These are phyloP conservation scores for Rhincodon typus DNA, from an alignment of 2,797 vertebrate species.

Conservation along the genomic window DNA sequence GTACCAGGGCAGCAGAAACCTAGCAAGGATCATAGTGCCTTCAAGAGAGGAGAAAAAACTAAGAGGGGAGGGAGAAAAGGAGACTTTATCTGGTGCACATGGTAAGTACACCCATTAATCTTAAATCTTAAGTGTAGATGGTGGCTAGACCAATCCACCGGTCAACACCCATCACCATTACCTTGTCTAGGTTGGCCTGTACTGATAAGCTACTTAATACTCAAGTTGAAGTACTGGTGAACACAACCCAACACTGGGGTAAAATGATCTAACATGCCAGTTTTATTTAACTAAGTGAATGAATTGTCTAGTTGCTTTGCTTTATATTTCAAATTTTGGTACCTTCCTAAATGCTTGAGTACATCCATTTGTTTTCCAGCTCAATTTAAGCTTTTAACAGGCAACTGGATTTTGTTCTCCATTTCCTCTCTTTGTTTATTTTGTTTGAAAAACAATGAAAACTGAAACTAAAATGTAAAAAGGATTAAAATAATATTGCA, in stretches of 20 bases:
- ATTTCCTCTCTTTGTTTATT: neutral
- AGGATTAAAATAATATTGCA: neutral
- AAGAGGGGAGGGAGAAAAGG: neutral
- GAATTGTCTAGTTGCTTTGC: neutral
- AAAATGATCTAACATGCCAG: neutral
- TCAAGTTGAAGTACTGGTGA: neutral
- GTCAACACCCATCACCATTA: neutral
- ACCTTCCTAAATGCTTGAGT: neutral
- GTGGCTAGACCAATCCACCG: neutral
- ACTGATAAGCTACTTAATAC: neutral
- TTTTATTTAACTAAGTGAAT: slow-evolving; percentile 16
- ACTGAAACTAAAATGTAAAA: neutral
- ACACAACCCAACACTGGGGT: too few species aligned
- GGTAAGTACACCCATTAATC: neutral
- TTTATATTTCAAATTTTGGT: neutral
- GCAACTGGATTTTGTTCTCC: neutral
- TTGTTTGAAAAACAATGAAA: neutral
- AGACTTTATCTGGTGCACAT: neutral
- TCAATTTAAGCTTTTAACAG: neutral
- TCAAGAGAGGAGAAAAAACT: neutral
- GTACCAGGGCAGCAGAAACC: neutral
- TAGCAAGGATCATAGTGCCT: neutral
- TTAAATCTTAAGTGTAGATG: neutral
- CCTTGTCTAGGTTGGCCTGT: neutral
- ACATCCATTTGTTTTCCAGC: neutral